Conservation (phyloP, 2,797 vertebrate species). For the Lithobates sylvaticus region DNA sequence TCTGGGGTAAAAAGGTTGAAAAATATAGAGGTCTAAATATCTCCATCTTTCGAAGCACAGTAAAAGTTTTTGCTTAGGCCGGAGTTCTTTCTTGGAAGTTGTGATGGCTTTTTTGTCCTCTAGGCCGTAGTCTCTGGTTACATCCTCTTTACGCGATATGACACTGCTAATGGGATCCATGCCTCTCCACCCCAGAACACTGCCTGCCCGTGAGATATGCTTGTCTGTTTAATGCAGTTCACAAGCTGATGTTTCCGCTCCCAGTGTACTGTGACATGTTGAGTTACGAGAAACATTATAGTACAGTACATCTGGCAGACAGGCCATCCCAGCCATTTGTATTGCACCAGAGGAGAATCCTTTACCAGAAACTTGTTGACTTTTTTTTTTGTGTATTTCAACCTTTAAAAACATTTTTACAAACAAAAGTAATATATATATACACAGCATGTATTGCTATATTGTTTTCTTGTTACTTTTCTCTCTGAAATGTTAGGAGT, state of each 20-base stretch:
- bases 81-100: background rate
- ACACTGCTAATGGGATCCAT: background rate
- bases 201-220: background rate
- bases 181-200: background rate
- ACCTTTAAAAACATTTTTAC: background rate
- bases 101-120: background rate
- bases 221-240: background rate
- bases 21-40: background rate
- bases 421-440: too few relatives aligned
- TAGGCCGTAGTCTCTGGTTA: background rate
- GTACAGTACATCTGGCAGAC: background rate
- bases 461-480: too few relatives aligned
- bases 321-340: background rate
- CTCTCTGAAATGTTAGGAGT: too few relatives aligned
- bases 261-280: background rate
- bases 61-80: background rate
- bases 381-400: background rate
- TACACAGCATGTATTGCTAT: too few relatives aligned
- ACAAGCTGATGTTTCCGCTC: background rate
- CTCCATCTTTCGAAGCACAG: background rate
- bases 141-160: background rate
- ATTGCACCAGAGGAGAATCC: background rate
- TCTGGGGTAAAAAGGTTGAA: too few relatives aligned
- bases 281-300: constrained; percentile 14
- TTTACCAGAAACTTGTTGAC: background rate